These are phyloP conservation scores for Coryphaenoides rupestris DNA, from an alignment of 2,113 vertebrate species.

Conservation along the genomic window DNA sequence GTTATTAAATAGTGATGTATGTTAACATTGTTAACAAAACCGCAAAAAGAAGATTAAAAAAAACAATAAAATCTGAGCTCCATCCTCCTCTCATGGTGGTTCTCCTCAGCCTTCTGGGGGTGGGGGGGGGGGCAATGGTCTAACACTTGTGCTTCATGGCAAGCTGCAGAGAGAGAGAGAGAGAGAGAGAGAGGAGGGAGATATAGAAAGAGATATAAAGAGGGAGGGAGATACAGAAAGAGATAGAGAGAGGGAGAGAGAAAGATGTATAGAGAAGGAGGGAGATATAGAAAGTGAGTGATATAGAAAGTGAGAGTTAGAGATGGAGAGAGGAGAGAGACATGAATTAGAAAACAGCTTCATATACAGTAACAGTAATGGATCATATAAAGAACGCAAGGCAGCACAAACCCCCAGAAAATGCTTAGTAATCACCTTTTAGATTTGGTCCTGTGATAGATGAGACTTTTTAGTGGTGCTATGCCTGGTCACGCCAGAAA, in stretches of 20 bases:
- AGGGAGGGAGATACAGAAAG: conserved; percentile 10
- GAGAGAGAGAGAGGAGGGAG: conserved; percentile 7
- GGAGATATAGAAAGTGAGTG: too few relatives aligned
- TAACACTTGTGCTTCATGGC: conserved; percentile 99
- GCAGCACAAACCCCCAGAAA: too few relatives aligned
- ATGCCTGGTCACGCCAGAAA: too few relatives aligned
- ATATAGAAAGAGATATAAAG: conserved; percentile 4
- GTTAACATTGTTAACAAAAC: conserved; percentile 56
- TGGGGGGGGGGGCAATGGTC: conserved; percentile 69
- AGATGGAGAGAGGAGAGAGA: too few relatives aligned
- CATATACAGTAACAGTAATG: too few relatives aligned
- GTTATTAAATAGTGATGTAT: conserved; percentile 1
- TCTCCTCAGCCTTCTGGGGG: conserved; percentile 48
- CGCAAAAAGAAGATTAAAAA: conserved; percentile 28
- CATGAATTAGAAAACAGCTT: too few relatives aligned
- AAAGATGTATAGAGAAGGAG: too few relatives aligned
- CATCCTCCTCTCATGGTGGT: conserved; percentile 48
- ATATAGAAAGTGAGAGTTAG: too few relatives aligned
- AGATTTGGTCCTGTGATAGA: too few relatives aligned
- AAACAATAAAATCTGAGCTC: conserved; percentile 52
- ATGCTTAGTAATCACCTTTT: too few relatives aligned
- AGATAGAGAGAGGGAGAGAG: conserved; percentile 1
- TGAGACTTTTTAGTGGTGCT: too few relatives aligned
- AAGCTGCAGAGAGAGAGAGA: conserved; percentile 77
- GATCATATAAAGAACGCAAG: too few relatives aligned